phyloP scores from a whole-genome alignment of 2,888 invertebrate genomes.

The Mesochorus sp. region DNA sequence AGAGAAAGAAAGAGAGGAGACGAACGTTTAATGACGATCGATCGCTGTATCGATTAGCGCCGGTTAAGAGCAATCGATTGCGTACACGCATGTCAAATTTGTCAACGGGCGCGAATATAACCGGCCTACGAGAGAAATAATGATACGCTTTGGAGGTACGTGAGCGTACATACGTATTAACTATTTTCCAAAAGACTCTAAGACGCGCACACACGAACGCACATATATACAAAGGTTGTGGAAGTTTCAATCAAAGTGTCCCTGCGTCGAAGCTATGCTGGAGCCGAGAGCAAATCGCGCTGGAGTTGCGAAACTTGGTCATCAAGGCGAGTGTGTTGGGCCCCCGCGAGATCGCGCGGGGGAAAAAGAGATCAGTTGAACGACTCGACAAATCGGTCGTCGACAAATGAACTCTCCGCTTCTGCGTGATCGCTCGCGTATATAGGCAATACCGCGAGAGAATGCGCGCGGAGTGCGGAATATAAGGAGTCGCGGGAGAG shows the following conservation, averaged over 20 bases:
- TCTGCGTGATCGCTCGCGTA: background rate
- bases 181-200: constrained; percentile 37
- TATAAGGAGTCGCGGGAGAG: constrained; percentile 13
- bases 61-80: constrained; percentile 78
- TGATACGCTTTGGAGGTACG: constrained; percentile 15
- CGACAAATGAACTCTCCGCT: constrained; percentile 29
- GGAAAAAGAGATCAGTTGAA: constrained; percentile 46
- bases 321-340: too few species aligned
- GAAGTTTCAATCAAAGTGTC: too few species aligned
- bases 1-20: background rate
- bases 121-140: constrained; percentile 59
- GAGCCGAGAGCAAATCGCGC: too few species aligned
- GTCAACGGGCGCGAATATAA: constrained; percentile 79
- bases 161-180: background rate
- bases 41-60: constrained; percentile 80
- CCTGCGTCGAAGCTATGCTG: too few species aligned
- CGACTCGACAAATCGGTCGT: constrained; percentile 56
- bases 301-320: background rate
- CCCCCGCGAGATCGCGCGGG: constrained; percentile 35
- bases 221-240: too few species aligned
- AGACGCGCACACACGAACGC: background rate
- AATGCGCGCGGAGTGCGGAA: background rate
- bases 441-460: constrained; percentile 9
- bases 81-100: constrained; percentile 80
- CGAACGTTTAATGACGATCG: constrained; percentile 75